phyloP scores from a whole-genome alignment of 2,888 invertebrate genomes.

The Ophion ventricosus region DNA sequence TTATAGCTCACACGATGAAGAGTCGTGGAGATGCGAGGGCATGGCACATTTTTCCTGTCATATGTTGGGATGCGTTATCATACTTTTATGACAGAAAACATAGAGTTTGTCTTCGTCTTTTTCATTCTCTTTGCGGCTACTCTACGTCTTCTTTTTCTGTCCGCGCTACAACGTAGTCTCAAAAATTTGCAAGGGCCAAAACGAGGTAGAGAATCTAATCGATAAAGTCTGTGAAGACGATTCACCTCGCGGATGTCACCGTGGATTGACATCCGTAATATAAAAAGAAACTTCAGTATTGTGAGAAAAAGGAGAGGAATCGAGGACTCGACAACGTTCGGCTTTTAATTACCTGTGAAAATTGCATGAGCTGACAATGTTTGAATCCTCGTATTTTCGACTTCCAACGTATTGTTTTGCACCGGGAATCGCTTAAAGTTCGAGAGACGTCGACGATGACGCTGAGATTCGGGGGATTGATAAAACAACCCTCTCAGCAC shows the following conservation, averaged over 20 bases:
- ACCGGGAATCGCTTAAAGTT: neutral
- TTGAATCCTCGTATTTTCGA: neutral
- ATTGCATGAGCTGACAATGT: neutral
- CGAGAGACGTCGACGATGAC: constrained; percentile 4
- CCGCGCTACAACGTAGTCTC: constrained; percentile 33
- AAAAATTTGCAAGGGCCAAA: constrained; percentile 32
- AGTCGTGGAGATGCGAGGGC: neutral
- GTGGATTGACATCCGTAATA: no score
- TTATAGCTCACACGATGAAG: constrained; percentile 14
- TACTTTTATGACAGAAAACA: constrained; percentile 56
- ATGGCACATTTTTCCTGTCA: constrained; percentile 30
- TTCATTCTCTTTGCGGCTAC: neutral
- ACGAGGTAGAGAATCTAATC: constrained; percentile 50
- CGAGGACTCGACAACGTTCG: neutral
- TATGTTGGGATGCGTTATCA: constrained; percentile 41
- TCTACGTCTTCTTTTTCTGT: constrained; percentile 15
- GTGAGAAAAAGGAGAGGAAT: neutral
- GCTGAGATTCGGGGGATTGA: neutral
- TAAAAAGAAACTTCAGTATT: neutral
- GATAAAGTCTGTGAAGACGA: constrained; percentile 8
- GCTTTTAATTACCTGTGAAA: neutral
- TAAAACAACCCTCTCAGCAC: constrained; percentile 40
- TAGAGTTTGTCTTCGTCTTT: constrained; percentile 16
- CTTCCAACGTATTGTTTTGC: constrained; percentile 21
- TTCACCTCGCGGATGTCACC: neutral